These are phyloP conservation scores for Balaeniceps rex DNA, from an alignment of 2,113 vertebrate genomes.

Conservation along the genomic window DNA sequence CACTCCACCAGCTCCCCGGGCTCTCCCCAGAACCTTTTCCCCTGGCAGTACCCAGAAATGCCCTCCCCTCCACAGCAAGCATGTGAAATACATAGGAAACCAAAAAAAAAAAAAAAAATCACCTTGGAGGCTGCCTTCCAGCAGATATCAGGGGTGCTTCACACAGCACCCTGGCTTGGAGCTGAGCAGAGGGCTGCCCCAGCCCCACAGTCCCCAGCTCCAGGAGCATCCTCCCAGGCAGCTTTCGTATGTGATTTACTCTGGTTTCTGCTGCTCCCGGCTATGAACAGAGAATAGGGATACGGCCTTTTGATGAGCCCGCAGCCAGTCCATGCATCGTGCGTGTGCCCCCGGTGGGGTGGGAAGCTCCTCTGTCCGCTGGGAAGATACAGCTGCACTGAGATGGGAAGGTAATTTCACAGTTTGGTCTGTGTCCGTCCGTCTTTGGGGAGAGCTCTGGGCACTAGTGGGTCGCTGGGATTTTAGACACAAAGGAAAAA, in stretches of 20 bases:
- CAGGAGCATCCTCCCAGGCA: neutral
- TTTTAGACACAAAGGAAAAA: neutral
- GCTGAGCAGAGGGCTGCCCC: neutral
- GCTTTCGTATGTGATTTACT: neutral
- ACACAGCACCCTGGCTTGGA: neutral
- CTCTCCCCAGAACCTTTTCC: neutral
- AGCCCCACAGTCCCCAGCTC: neutral
- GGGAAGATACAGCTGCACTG: neutral
- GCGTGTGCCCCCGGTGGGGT: fast-evolving
- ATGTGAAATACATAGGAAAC: neutral
- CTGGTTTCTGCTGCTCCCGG: neutral
- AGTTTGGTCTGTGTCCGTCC: neutral
- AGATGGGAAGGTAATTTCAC: neutral
- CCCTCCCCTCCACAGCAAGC: neutral
- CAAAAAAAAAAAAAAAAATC: neutral
- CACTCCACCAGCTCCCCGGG: neutral
- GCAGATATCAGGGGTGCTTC: neutral
- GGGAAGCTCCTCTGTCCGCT: neutral
- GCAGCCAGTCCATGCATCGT: fast-evolving
- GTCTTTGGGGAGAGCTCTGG: neutral
- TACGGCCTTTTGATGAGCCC: neutral
- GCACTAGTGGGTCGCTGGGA: neutral
- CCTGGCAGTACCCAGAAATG: neutral
- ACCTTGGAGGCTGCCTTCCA: neutral
- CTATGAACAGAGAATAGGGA: neutral